These are phyloP conservation scores for Cotesia chilonis DNA, from an alignment of 1,140 invertebrate genomes.

Conservation along the genomic window DNA sequence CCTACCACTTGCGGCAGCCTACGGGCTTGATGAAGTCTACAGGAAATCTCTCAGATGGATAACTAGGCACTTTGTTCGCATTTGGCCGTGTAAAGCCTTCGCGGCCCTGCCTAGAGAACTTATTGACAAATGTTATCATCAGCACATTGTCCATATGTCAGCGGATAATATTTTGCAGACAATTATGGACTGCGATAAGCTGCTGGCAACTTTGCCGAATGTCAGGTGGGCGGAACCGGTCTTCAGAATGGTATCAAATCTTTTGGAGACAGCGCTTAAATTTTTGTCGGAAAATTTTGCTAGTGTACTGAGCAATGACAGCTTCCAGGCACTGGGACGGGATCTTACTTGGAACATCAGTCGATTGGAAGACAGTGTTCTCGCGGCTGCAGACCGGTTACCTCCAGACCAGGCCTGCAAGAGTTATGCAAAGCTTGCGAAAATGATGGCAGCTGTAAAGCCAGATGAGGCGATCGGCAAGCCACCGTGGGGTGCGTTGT, in stretches of 20 bases:
- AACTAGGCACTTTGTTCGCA: conserved; percentile 81
- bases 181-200: conserved; percentile 75
- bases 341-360: conserved; percentile 75
- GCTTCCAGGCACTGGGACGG: conserved; percentile 71
- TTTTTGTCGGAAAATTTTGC: conserved; percentile 75
- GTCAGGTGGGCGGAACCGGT: conserved; percentile 79
- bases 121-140: conserved; percentile 82
- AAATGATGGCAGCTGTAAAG: conserved; percentile 54
- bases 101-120: conserved; percentile 81
- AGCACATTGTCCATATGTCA: conserved; percentile 79
- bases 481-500: conserved; percentile 60
- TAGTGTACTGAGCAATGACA: conserved; percentile 71
- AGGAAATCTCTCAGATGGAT: conserved; percentile 86
- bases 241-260: conserved; percentile 72
- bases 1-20: conserved; percentile 80
- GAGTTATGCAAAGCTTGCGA: conserved; percentile 69
- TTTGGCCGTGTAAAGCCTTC: conserved; percentile 89
- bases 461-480: conserved; percentile 52
- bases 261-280: conserved; percentile 73
- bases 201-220: conserved; percentile 73
- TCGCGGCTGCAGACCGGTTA: conserved; percentile 71
- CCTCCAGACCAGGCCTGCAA: conserved; percentile 77
- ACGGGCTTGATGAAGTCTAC: conserved; percentile 87
- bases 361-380: conserved; percentile 73
- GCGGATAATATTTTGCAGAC: conserved; percentile 73